phyloP scores from a whole-genome alignment of 2,113 vertebrate species.

The Xiphophorus hellerii region DNA sequence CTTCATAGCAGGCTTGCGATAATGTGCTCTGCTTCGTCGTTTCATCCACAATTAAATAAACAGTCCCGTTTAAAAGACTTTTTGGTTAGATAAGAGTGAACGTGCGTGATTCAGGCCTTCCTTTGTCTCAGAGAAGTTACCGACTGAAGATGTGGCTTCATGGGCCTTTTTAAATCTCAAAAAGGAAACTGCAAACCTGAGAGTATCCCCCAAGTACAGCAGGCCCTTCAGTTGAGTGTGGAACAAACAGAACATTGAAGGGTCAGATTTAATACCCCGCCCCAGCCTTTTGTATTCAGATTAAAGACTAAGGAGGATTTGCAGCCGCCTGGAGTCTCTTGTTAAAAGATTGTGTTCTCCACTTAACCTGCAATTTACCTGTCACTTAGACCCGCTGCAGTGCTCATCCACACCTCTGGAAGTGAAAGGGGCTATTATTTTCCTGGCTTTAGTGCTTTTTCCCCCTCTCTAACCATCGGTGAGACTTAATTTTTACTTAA shows the following conservation, averaged over 20 bases:
- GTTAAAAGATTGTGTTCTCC: slow-evolving; percentile 89
- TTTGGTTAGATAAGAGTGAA: slow-evolving; percentile 24
- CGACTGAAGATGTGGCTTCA: slow-evolving; percentile 71
- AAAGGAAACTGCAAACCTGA: slow-evolving; percentile 82
- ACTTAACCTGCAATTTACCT: slow-evolving; percentile 98
- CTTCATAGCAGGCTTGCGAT: slow-evolving; percentile 54
- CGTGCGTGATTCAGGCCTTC: slow-evolving; percentile 24
- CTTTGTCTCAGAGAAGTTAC: slow-evolving; percentile 77
- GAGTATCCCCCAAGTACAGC: slow-evolving; percentile 76
- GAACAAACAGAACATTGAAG: slow-evolving; percentile 86
- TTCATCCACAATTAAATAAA: slow-evolving; percentile 80
- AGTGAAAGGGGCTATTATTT: slow-evolving; percentile 62
- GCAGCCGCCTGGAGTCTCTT: slow-evolving; percentile 85
- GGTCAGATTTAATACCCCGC: slow-evolving; percentile 92
- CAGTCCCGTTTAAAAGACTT: slow-evolving; percentile 49
- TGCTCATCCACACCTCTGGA: slow-evolving; percentile 76
- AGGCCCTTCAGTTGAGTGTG: slow-evolving; percentile 75
- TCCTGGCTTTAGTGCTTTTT: neutral
- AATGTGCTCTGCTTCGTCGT: slow-evolving; percentile 58
- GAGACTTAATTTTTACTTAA: slow-evolving; percentile 63
- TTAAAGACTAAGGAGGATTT: slow-evolving; percentile 94
- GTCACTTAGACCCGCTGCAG: slow-evolving; percentile 84
- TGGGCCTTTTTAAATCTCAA: slow-evolving; percentile 77
- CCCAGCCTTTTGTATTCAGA: slow-evolving; percentile 92
- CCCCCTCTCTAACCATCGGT: slow-evolving; percentile 42